Conservation (phyloP, 2,113 vertebrate genomes). For the Semnornis frantzii region DNA sequence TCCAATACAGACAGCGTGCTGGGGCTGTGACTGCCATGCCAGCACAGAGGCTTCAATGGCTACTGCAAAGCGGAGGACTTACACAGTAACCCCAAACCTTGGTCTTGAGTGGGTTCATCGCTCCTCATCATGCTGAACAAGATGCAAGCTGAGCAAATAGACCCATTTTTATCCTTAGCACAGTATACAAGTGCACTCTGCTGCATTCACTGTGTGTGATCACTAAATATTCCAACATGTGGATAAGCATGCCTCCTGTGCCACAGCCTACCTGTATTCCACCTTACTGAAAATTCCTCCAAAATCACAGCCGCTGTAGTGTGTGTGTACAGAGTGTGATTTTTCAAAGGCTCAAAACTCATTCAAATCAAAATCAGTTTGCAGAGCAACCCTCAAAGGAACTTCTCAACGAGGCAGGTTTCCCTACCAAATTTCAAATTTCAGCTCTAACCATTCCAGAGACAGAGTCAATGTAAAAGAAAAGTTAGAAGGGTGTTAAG, state of each 20-base stretch:
- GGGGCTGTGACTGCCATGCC: not conserved
- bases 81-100: not conserved
- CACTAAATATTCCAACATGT: not conserved
- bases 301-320: conserved; percentile 1
- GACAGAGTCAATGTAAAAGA: not conserved
- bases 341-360: conserved; percentile 43
- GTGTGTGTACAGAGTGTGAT: not conserved
- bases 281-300: not conserved
- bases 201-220: not conserved
- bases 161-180: not conserved
- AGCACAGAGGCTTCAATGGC: not conserved
- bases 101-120: rapidly evolving
- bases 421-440: conserved; percentile 55
- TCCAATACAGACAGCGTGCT: rapidly evolving
- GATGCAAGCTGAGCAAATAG: not conserved
- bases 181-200: not conserved
- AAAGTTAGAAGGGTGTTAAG: conserved; percentile 1
- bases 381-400: conserved; percentile 44
- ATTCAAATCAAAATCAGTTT: conserved; percentile 62
- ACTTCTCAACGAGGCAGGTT: conserved; percentile 46
- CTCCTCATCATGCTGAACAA: not conserved
- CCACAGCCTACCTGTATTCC: not conserved
- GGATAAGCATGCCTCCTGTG: not conserved
- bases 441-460: conserved; percentile 31
- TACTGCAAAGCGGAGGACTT: not conserved